Evolutionary conservation across 2,113 vertebrate genomes (phyloP).

Genomic region (Panthera uncia): DNA sequence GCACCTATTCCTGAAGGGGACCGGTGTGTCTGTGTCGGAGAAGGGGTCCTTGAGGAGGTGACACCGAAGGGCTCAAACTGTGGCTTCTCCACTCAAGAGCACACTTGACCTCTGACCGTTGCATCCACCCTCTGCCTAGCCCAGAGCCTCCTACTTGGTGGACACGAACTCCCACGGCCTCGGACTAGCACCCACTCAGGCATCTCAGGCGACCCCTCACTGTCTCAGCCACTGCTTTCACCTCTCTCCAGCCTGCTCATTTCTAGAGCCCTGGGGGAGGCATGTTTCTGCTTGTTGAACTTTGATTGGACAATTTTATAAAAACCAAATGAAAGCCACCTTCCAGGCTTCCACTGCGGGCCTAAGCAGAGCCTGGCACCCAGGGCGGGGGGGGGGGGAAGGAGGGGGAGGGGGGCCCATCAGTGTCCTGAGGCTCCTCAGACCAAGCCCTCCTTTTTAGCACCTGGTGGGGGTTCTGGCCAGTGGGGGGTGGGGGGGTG

Average conservation of each 20-base stretch:
- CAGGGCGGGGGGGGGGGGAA: too few species aligned
- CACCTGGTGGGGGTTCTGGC: not conserved
- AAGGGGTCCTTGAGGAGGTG: not conserved
- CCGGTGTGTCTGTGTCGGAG: not conserved
- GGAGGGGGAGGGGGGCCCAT: too few species aligned
- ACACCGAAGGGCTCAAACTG: not conserved
- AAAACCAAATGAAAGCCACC: not conserved
- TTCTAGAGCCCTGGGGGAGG: not conserved
- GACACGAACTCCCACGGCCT: not conserved
- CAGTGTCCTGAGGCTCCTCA: not conserved
- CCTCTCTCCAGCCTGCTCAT: not conserved
- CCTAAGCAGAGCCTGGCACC: not conserved
- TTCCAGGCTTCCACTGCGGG: not conserved
- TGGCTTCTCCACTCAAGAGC: not conserved
- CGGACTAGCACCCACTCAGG: not conserved
- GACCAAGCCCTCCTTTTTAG: not conserved
- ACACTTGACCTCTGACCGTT: not conserved
- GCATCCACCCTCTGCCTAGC: not conserved
- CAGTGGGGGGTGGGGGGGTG: too few species aligned
- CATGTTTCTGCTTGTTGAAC: not conserved
- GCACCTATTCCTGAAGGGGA: not conserved
- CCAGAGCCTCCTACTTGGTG: not conserved
- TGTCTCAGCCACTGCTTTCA: not conserved
- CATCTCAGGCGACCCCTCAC: not conserved
- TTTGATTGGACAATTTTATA: not conserved